These are phyloP conservation scores for Gorsachius magnificus DNA, from an alignment of 2,797 vertebrate genomes.

Conservation along the genomic window DNA sequence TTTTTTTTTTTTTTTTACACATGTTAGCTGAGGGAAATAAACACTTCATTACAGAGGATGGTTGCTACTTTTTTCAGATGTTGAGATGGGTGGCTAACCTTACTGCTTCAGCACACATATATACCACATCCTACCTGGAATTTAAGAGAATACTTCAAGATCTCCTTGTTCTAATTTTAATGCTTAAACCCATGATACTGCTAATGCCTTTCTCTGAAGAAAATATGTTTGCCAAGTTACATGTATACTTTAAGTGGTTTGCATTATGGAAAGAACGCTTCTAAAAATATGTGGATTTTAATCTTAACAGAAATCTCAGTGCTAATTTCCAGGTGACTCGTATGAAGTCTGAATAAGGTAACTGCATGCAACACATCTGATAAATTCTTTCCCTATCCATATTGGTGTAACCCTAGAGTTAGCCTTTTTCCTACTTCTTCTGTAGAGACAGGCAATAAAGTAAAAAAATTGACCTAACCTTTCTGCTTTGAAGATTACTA, in stretches of 20 bases:
- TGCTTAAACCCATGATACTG: neutral
- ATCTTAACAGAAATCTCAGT: neutral
- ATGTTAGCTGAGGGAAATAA: neutral
- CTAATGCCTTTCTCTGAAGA: neutral
- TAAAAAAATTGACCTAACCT: neutral
- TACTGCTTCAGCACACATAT: neutral
- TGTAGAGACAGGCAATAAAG: neutral
- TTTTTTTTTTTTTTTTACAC: neutral
- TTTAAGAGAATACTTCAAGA: neutral
- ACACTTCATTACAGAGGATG: accelerated
- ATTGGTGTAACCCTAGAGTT: neutral
- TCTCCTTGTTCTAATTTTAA: neutral
- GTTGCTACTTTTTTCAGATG: neutral
- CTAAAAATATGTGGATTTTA: neutral
- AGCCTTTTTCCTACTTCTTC: neutral
- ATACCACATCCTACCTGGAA: neutral
- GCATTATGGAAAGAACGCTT: neutral
- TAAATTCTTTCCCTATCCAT: neutral
- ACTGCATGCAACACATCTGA: neutral
- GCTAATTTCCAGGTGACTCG: neutral
- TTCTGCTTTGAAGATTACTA: neutral
- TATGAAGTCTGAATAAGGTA: neutral
- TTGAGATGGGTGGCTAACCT: neutral
- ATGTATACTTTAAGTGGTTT: neutral
- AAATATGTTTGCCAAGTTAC: neutral